Base-by-base conservation (phyloP, 2,797 vertebrate genomes). In the Arnoldichthys spilopterus region DNA sequence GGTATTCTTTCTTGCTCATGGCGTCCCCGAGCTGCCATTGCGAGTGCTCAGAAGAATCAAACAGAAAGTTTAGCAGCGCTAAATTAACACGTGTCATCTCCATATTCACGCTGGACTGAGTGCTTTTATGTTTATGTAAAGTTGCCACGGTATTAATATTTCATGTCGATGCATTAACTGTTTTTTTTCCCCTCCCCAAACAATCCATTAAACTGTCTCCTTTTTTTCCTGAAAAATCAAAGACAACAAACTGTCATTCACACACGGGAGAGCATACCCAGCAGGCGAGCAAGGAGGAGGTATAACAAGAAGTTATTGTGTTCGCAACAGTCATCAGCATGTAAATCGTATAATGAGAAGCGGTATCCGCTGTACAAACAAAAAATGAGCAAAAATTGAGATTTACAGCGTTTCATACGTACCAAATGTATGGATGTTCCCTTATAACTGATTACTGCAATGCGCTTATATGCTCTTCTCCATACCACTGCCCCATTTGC, bases 71-170 rank as follows among this genome's bases (percentile, higher is more conserved):
- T 92, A 94, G 88, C 87, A 83, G 84, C 81, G 87, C 86, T 92
- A 93, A 93, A 93, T 91, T 91, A 93, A 92, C 92, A 93, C 92
- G 89, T 91, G 91, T 92, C 92, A 92, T 92, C 90, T 92, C 86
- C 90, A 91, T 90, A 91, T 92, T 88, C 89, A 82, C 89, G 89
- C 88, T 89, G 91, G 89, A 88, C 90, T 90, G 91, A 92, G 90
- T 82, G 87, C 92, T 93, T 93, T 93, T 90, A 93, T 93, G 92
- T 93, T 93, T 91, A 91, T 92, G 92, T 91, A 92, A 92, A 92
- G 88, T 79, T 72, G 34, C 81, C 80, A 4, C 61, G 84, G 84
- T 90, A 94, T 94, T 92, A 92, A 94, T 93, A 93, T 94, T 94
- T 93, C 87, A 93, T 93, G 89, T 89, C 90, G 89, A 85, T 91